Base-by-base conservation (phyloP, 2,797 vertebrate genomes). In the Uromys caudimaculatus region DNA sequence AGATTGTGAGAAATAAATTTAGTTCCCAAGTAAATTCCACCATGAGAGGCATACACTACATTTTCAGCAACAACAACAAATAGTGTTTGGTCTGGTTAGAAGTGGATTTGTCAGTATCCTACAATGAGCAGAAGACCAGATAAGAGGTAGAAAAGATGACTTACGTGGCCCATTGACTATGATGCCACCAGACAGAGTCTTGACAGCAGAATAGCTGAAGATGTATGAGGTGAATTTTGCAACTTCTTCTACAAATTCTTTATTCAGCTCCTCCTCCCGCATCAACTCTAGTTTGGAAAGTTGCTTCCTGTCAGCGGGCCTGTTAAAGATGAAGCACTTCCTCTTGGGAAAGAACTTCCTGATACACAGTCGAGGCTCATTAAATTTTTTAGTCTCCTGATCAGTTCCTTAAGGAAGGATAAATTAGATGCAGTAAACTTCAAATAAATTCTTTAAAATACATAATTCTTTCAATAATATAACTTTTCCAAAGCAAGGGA, bases 291-390 rank as follows among this genome's bases (percentile, higher is more conserved):
- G 95, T 13, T 0, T n/a, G 6, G 0, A 17, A 96, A 99, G 98
- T 23, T 95, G 41, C 27, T 58, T 23, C 3, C 77, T 73, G 0
- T 10, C 21, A 44, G 97, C 96, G 0, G 98, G 98, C 3, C 83
- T 78, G 6, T 98, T 96, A 14, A 98, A 99, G 83, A 98, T 96
- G 56, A 98, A 98, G 94, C 98, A 99, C 44, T 98, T 98, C 29
- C 98, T 97, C 54, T 87, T 77, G 9, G 97, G 98, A 75, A 99
- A 99, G 83, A 98, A 98, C 32, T 97, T 90, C 1, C 93, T 84
- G 76, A 99, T 94, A 44, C 95, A 98, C 0, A 88, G 78, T 38
- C 98, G 96, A 35, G 97, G 91, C 19, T 96, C 86, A 67, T 98
- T 98, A 94, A 94, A 98, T 10, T 2, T 24, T 84, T 82, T 60